These are phyloP conservation scores for Anas platyrhynchos DNA, from an alignment of 2,113 vertebrate species.

Conservation along the genomic window DNA sequence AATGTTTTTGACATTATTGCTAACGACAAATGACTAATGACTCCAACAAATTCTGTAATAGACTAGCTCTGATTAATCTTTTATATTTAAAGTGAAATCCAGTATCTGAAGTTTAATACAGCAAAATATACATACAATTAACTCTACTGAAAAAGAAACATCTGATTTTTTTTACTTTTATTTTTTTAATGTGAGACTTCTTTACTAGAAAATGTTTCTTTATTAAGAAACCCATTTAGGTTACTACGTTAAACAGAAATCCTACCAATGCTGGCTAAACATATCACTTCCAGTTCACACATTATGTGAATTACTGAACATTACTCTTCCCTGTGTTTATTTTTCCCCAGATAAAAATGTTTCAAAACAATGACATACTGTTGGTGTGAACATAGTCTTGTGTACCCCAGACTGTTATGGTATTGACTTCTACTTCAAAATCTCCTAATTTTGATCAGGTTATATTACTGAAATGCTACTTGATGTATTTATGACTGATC, in stretches of 20 bases:
- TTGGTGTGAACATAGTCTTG: not conserved
- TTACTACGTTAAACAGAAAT: not conserved
- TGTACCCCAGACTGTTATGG: not conserved
- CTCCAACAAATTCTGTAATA: not conserved
- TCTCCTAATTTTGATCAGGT: not conserved
- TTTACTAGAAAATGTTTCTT: not conserved
- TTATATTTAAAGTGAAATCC: not conserved
- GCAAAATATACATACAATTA: not conserved
- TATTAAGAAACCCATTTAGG: not conserved
- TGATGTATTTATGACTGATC: not conserved
- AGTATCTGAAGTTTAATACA: not conserved
- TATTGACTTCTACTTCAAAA: not conserved
- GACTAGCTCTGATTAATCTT: not conserved
- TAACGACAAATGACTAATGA: not conserved
- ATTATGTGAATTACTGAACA: not conserved
- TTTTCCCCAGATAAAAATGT: not conserved
- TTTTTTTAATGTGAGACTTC: not conserved
- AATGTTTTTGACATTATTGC: conserved; percentile 1
- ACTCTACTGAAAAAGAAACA: not conserved
- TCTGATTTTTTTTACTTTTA: not conserved
- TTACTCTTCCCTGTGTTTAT: not conserved
- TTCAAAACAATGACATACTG: not conserved
- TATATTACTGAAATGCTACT: not conserved
- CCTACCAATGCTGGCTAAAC: not conserved
- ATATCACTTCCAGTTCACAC: not conserved